phyloP scores from a whole-genome alignment of 2,797 vertebrate species.

The Sarcophilus harrisii region DNA sequence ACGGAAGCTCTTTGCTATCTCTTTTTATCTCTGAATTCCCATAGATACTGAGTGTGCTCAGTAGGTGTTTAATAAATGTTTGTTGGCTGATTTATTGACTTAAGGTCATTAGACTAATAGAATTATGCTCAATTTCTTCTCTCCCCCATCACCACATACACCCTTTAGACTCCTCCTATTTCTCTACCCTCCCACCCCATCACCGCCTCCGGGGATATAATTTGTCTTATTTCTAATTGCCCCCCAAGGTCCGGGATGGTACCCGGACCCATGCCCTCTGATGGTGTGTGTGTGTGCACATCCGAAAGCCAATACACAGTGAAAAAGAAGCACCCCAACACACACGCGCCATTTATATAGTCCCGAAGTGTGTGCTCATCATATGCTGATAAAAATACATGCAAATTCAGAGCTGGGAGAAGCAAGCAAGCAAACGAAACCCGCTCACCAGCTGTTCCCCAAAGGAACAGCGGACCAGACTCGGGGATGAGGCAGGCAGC shows the following conservation, averaged over 20 bases:
- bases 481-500: constrained; percentile 49
- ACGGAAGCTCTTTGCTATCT: constrained; percentile 22
- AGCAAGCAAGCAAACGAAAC: constrained; percentile 64
- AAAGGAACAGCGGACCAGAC: constrained; percentile 60
- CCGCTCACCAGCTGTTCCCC: constrained; percentile 72
- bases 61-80: background rate
- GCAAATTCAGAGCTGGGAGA: constrained; percentile 67
- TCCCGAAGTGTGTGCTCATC: constrained; percentile 56
- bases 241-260: constrained; percentile 64
- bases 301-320: constrained; percentile 50
- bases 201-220: background rate
- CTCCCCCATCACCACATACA: constrained; percentile 2
- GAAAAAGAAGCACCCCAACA: constrained; percentile 65
- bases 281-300: constrained; percentile 14
- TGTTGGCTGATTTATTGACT: background rate
- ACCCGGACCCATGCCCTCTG: constrained; percentile 57
- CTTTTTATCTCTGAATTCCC: background rate
- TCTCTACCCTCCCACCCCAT: constrained; percentile 24
- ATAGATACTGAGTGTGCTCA: background rate
- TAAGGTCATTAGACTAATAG: constrained; percentile 54
- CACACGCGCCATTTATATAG: constrained; percentile 75
- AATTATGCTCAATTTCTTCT: constrained; percentile 46
- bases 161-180: constrained; percentile 11
- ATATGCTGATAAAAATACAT: constrained; percentile 70
- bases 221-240: constrained; percentile 52